Evolutionary conservation across 1,140 invertebrate species (phyloP).

Genomic region (Brachystomella parvula): DNA sequence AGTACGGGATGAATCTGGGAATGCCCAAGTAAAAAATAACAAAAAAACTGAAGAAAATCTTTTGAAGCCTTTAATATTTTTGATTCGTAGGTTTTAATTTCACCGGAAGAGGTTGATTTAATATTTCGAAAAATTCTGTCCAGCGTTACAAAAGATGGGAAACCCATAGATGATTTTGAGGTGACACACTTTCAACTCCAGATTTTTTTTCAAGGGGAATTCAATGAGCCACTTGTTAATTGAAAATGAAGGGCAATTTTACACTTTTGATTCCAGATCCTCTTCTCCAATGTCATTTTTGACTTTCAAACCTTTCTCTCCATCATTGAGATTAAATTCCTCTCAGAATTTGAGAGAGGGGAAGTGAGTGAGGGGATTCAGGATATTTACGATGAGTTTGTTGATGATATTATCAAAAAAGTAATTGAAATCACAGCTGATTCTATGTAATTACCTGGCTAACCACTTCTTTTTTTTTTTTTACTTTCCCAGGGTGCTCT

Average conservation of each 20-base stretch:
- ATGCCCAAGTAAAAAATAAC: constrained; percentile 30
- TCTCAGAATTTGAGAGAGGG: constrained; percentile 45
- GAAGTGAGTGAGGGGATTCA: constrained; percentile 62
- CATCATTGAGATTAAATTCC: constrained; percentile 35
- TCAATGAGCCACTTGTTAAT: background rate
- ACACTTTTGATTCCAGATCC: constrained; percentile 24
- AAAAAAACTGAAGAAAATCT: background rate
- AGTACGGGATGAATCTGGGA: constrained; percentile 40
- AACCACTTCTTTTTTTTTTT: background rate
- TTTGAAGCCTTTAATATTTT: background rate
- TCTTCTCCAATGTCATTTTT: constrained; percentile 37
- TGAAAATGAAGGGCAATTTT: background rate
- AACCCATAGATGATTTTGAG: constrained; percentile 33
- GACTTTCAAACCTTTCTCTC: constrained; percentile 37
- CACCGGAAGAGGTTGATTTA: constrained; percentile 42
- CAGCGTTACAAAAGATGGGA: constrained; percentile 38
- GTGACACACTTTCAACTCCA: constrained; percentile 15
- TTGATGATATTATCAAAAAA: constrained; percentile 74
- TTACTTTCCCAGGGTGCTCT: constrained; percentile 51
- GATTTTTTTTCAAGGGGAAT: background rate
- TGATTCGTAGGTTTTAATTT: constrained; percentile 39
- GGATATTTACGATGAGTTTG: constrained; percentile 65
- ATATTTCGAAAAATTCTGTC: constrained; percentile 41
- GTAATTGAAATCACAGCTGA: constrained; percentile 42
- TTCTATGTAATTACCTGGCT: background rate